These are phyloP conservation scores for Zygogramma bicolorata DNA, from an alignment of 2,888 invertebrate genomes.

Conservation along the genomic window DNA sequence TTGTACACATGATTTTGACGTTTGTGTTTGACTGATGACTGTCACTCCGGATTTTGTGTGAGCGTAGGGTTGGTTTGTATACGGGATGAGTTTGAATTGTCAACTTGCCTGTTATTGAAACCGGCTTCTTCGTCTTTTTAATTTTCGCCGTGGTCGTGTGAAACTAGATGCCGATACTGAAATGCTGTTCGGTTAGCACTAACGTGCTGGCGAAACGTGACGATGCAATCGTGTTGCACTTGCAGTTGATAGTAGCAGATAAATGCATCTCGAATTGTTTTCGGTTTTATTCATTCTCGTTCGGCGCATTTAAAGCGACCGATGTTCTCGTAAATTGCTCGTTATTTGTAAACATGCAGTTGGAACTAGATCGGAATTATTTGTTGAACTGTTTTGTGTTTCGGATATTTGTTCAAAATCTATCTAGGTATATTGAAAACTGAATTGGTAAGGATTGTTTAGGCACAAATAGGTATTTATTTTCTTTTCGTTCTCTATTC, in stretches of 20 bases:
- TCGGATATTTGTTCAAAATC: too few relatives aligned
- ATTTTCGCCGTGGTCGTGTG: neutral
- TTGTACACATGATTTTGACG: constrained; percentile 65
- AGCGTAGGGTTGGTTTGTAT: too few relatives aligned
- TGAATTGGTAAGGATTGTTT: too few relatives aligned
- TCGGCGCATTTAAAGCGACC: too few relatives aligned
- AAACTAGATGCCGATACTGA: neutral
- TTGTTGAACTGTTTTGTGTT: neutral
- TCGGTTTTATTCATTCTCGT: neutral
- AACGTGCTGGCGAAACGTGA: constrained; percentile 4
- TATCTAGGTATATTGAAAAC: too few relatives aligned
- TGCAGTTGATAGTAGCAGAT: neutral
- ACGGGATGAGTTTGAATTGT: neutral
- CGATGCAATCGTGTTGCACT: neutral
- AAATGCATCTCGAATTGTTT: neutral
- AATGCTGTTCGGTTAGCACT: neutral
- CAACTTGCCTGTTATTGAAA: neutral
- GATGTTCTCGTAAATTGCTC: neutral
- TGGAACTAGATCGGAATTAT: neutral
- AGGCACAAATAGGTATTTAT: too few relatives aligned
- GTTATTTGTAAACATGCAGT: neutral
- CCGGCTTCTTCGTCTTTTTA: too few relatives aligned
- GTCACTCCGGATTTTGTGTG: constrained; percentile 12
- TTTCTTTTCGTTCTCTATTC: too few relatives aligned
- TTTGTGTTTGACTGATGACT: constrained; percentile 48